Base-by-base conservation (phyloP, 1,140 invertebrate genomes). In the Diachasmimorpha longicaudata region DNA sequence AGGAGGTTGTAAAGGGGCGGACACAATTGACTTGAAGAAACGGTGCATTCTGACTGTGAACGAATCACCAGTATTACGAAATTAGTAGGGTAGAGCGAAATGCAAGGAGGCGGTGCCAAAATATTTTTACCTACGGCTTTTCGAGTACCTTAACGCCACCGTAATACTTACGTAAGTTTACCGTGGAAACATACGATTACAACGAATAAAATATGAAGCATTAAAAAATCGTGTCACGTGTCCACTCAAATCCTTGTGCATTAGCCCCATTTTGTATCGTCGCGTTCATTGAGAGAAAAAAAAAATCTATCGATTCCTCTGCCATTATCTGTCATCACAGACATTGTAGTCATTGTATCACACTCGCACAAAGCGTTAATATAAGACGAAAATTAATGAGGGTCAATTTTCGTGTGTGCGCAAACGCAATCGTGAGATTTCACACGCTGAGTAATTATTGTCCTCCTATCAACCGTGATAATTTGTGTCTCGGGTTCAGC, bases 71-170 rank as follows among this genome's bases (percentile, higher is more conserved):
- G 46, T 75, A 79, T 82, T 82, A 42, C 81, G 81, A 82, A 82
- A 82, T 70, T 75, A 31, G 52, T 25, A 73, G 42, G 70, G 14
- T 16, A 48, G 16, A 48, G 25, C 23, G 10, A 69, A 69, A 55
- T 72, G 74, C 21, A 25, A 46, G 55, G 72, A 8, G 58, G 58
- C 67, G 13, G 70, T 82, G 81, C 81, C 81, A 82, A 82, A 81
- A 81, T 81, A 81, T 82, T 81, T 78, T 70, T 76, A 73, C 21
- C 13, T 55, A 48, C 36, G 9, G 4, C n/a, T 14, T 48, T 48
- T 71, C 36, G 5, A 72, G 23, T 72, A 23, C 23, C 4, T 25
- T 9, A n/a, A 1, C 6, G 10, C 21, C 46, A 23, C 16, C 46
- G 10, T 2, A 63, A 25, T 11, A 63, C 19, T 63, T 63, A 63